These are phyloP conservation scores for Anniella stebbinsi DNA, from an alignment of 2,797 vertebrate genomes.

Conservation along the genomic window DNA sequence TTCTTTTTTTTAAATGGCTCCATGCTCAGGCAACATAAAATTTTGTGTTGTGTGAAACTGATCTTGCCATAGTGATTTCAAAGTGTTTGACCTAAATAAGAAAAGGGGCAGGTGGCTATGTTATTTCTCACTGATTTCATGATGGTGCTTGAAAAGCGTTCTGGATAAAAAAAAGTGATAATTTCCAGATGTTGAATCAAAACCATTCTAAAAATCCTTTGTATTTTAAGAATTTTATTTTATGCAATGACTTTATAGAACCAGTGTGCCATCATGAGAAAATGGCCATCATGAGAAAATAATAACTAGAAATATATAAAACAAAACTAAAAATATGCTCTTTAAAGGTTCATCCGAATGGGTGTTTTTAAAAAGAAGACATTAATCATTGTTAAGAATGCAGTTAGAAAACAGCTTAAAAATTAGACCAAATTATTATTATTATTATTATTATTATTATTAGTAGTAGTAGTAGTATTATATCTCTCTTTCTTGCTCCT, in stretches of 20 bases:
- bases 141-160: background rate
- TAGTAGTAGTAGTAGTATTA: too few species aligned
- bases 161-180: background rate
- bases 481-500: too few species aligned
- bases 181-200: background rate
- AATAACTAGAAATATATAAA: background rate
- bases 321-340: background rate
- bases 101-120: background rate
- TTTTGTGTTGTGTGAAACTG: slow-evolving; percentile 18
- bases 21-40: background rate
- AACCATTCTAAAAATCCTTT: background rate
- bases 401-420: background rate
- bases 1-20: background rate
- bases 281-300: too few species aligned
- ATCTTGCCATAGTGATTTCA: slow-evolving; percentile 8
- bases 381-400: background rate
- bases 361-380: background rate
- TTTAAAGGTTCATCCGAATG: background rate
- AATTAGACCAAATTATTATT: background rate
- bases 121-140: background rate
- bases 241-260: background rate
- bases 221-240: background rate
- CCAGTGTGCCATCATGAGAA: background rate
- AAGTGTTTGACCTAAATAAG: background rate
- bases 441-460: too few species aligned